Evolutionary conservation across 2,888 invertebrate genomes (phyloP).

Genomic region (Volucella inanis): DNA sequence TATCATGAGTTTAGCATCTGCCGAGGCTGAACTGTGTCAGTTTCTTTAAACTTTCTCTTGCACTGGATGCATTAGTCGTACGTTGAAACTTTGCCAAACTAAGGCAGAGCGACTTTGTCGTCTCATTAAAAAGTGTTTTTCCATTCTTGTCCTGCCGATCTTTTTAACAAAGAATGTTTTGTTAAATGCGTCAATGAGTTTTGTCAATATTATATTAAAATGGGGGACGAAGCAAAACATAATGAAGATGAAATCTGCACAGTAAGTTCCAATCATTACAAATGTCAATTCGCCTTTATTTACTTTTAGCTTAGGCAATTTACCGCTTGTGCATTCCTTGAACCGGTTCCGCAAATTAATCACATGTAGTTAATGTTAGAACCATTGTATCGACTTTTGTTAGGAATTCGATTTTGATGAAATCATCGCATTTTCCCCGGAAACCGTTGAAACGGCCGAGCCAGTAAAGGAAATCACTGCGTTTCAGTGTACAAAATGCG

Average conservation of each 20-base stretch:
- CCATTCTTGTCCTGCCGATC: background rate
- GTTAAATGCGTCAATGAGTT: background rate
- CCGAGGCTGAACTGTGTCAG: background rate
- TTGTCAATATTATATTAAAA: background rate
- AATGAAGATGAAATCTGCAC: constrained; percentile 19
- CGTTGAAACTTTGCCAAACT: background rate
- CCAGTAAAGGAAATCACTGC: constrained; percentile 61
- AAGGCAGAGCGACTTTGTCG: background rate
- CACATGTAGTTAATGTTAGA: background rate
- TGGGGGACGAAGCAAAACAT: background rate
- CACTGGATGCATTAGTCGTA: background rate
- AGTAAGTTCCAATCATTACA: constrained; percentile 31
- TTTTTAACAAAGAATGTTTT: background rate
- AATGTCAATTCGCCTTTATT: constrained; percentile 18
- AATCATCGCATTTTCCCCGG: constrained; percentile 60
- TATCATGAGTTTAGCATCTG: background rate
- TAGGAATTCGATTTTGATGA: constrained; percentile 67
- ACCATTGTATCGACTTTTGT: constrained; percentile 36
- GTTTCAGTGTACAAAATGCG: constrained; percentile 74
- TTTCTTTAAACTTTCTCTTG: background rate
- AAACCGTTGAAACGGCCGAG: constrained; percentile 48
- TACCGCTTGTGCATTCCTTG: background rate
- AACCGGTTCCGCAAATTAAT: background rate
- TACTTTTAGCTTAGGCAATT: constrained; percentile 20
- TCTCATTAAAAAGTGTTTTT: background rate